A percentile compares a stretch with the other conserved stretches of the same genome.
phyloP scores from a whole-genome alignment of 2,888 invertebrate species.

The Noctua pronuba region DNA sequence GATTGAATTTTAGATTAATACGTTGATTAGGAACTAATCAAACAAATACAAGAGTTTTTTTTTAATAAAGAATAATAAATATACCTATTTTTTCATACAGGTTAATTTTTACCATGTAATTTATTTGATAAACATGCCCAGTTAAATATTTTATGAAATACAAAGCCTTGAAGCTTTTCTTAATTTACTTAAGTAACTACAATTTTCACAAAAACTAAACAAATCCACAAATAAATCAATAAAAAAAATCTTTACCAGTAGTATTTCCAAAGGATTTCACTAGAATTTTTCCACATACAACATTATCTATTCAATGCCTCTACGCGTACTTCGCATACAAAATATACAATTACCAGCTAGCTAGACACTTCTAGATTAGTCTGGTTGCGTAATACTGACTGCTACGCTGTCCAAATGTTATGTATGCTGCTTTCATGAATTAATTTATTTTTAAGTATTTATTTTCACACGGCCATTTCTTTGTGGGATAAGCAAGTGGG shows the following conservation, averaged over 20 bases:
- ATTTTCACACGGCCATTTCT: neutral
- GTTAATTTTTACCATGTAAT: neutral
- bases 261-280: constrained; percentile 53
- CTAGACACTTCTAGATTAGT: constrained; percentile 70
- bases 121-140: neutral
- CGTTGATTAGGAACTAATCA: neutral
- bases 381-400: constrained; percentile 67
- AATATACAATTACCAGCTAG: constrained; percentile 55
- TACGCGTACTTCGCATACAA: constrained; percentile 53
- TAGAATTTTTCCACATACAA: constrained; percentile 59
- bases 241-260: neutral
- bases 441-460: constrained; percentile 38
- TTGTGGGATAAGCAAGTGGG: neutral
- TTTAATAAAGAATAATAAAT: neutral
- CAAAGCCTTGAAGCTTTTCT: neutral
- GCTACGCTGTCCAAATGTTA: constrained; percentile 54
- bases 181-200: neutral
- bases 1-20: neutral
- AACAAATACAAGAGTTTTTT: neutral
- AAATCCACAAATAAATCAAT: neutral
- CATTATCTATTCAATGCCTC: constrained; percentile 53
- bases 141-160: neutral
- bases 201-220: neutral
- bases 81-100: neutral
- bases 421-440: constrained; percentile 58